Evolutionary conservation across 2,888 invertebrate genomes (phyloP).

Genomic region (Malthinus flaveolus): DNA sequence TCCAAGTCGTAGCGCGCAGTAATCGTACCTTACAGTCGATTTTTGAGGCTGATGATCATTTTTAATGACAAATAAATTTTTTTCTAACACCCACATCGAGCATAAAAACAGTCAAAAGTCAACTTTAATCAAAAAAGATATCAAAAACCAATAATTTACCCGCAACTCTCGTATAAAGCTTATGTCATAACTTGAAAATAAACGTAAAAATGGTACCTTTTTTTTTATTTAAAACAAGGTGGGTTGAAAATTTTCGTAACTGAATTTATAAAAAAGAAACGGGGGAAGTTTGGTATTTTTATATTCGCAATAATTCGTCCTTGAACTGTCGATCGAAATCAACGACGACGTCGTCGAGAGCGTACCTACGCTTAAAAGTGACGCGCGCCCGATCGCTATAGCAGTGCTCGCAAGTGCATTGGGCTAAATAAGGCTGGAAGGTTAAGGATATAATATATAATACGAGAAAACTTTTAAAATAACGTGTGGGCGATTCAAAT

Average conservation of each 20-base stretch:
- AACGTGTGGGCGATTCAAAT: slow-evolving; percentile 27
- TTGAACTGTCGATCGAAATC: slow-evolving; percentile 30
- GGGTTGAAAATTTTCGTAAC: not conserved
- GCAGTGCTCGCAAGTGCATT: slow-evolving; percentile 29
- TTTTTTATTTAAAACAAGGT: not conserved
- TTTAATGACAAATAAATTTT: not conserved
- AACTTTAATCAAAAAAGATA: not conserved
- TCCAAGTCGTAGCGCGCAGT: slow-evolving; percentile 2
- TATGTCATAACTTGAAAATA: slow-evolving; percentile 22
- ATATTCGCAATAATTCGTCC: slow-evolving; percentile 24
- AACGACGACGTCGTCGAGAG: slow-evolving; percentile 12
- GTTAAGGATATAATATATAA: slow-evolving; percentile 31
- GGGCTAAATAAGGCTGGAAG: slow-evolving; percentile 33
- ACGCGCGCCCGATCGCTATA: slow-evolving; percentile 5
- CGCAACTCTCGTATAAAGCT: slow-evolving; percentile 21
- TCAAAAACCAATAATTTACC: slow-evolving; percentile 24
- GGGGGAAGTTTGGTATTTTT: slow-evolving; percentile 19
- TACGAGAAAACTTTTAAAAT: slow-evolving; percentile 10
- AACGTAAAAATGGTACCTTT: not conserved
- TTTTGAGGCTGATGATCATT: no score
- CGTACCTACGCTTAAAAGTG: slow-evolving; percentile 20
- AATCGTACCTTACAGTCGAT: not conserved
- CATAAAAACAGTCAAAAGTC: no score
- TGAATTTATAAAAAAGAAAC: slow-evolving; percentile 6
- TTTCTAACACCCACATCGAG: not conserved